Evolutionary conservation across 2,888 invertebrate species (phyloP).

Genomic region (Meloe dianella): DNA sequence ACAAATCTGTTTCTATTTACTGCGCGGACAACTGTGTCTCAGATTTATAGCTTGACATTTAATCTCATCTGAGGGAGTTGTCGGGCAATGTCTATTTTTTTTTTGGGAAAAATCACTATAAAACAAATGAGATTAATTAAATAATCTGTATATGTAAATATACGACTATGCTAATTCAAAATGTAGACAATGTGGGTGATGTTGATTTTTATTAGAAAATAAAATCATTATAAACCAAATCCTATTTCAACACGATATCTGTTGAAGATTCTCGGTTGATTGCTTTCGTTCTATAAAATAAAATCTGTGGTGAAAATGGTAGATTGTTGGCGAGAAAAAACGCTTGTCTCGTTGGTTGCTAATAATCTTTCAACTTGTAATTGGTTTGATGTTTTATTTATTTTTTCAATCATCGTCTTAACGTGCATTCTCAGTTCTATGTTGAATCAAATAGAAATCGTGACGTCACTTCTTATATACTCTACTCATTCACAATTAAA

Average conservation of each 20-base stretch:
- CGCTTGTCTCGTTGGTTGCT: neutral
- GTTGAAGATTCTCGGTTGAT: neutral
- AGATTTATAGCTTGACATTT: slow-evolving; percentile 28
- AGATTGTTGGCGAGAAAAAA: neutral
- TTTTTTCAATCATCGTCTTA: neutral
- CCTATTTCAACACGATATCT: neutral
- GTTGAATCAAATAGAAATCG: neutral
- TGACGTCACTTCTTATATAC: neutral
- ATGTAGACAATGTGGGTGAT: neutral
- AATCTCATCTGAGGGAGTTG: slow-evolving; percentile 16
- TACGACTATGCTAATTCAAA: neutral
- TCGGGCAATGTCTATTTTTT: neutral
- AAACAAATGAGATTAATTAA: slow-evolving; percentile 10
- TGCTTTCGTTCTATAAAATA: neutral
- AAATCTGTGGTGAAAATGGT: neutral
- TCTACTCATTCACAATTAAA: neutral
- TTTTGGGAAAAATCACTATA: neutral
- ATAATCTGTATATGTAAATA: neutral
- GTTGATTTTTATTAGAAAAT: neutral
- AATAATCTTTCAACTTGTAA: neutral
- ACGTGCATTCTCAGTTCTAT: neutral
- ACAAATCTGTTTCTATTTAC: slow-evolving; percentile 42
- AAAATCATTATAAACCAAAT: neutral
- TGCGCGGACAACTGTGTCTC: slow-evolving; percentile 28
- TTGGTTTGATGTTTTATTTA: slow-evolving; percentile 1